Base-by-base conservation (phyloP, 2,888 invertebrate species). In the Bimastos eiseni region DNA sequence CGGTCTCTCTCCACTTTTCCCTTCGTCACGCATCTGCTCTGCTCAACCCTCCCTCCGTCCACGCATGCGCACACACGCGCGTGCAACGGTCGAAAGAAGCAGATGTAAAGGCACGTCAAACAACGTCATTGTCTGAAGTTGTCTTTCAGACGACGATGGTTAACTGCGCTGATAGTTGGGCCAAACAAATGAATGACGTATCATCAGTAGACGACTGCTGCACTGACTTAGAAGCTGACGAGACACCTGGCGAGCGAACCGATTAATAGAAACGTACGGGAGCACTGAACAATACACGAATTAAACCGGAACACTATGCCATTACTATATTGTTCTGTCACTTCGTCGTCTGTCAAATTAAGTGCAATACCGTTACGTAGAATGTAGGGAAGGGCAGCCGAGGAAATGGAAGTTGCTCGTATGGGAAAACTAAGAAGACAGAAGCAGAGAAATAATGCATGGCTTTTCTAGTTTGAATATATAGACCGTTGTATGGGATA, bases 241-340 rank as follows among this genome's bases (percentile, higher is more conserved):
- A n/a, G 30, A n/a, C 70, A 70, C 30, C 70, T 70, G 70, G 70
- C 70, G n/a, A 70, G 30, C 2, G 70, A 70, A n/a, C 70, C 70
- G 70, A 70, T 70, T n/a, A 70, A 70, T n/a, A n/a, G 70, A 70
- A 70, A 70, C n/a, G 70, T 70, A 70, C 70, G 70, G n/a, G 70
- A 70, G n/a, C n/a, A 70, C 4, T n/a, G n/a, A 70, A 17, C 70
- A 70, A 70, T 70, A n/a, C 1, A 70, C 70, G 70, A 70, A 70
- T 55, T 11, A 55, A 55, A 55, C 55, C 44, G 30, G 55, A 55
- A 55, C 6, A 70, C 70, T n/a, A n/a, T n/a, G 70, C n/a, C 70
- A n/a, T 13, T n/a, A 70, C n/a, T n/a, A 70, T n/a, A 70, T 6
- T 70, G 70, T 70, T n/a, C 70, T 70, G n/a, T 17, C 5, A n/a